Evolutionary conservation across 2,113 vertebrate species (phyloP).

Genomic region (Ophthalmolycus amberensis): DNA sequence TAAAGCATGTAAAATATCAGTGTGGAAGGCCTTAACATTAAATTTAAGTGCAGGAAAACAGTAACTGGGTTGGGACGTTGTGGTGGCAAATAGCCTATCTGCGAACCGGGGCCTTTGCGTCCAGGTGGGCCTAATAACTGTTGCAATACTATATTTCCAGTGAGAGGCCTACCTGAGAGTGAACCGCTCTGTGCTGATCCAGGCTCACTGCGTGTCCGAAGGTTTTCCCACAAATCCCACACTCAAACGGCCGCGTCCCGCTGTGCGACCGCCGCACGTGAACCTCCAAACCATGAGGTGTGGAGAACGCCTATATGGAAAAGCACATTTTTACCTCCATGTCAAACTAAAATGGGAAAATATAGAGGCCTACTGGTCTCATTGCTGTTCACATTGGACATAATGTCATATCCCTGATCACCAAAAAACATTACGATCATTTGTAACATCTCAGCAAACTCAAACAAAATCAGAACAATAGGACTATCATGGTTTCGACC

Average conservation of each 20-base stretch:
- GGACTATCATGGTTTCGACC: background rate
- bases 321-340: background rate
- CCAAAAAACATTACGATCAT: background rate
- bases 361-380: background rate
- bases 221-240: slow-evolving; percentile 94
- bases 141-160: background rate
- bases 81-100: background rate
- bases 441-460: background rate
- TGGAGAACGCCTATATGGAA: slow-evolving; percentile 92
- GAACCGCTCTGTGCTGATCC: slow-evolving; percentile 94
- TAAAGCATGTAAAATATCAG: background rate
- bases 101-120: background rate
- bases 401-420: background rate
- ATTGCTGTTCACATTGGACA: background rate
- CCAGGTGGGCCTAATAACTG: background rate
- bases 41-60: background rate
- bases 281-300: slow-evolving; percentile 93
- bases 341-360: background rate
- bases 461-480: background rate
- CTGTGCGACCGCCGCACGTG: slow-evolving; percentile 95
- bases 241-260: slow-evolving; percentile 93
- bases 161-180: slow-evolving; percentile 87
- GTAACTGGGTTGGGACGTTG: background rate
- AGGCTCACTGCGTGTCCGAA: slow-evolving; percentile 96
- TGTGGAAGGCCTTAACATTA: background rate